Evolutionary conservation across 92 coral and sea anemone species (phyloP).

Genomic region (Phenganax subtilis): DNA sequence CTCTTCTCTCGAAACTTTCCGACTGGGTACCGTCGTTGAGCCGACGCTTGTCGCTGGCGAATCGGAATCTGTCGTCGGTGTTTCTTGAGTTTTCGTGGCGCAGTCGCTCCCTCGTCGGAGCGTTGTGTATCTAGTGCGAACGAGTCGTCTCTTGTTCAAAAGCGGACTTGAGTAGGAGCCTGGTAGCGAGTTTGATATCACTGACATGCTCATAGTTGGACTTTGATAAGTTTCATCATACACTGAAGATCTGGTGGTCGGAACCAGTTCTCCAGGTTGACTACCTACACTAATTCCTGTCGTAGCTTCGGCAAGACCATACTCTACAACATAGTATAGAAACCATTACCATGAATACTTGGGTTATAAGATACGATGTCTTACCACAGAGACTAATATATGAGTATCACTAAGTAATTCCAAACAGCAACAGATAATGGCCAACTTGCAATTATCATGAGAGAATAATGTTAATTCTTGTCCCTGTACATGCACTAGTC

Average conservation of each 20-base stretch:
- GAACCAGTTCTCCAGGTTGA: slow-evolving; percentile 82
- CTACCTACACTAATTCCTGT: slow-evolving; percentile 98
- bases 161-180: slow-evolving; percentile 32
- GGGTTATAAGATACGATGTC: background rate
- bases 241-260: slow-evolving; percentile 63
- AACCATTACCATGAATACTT: background rate
- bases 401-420: too few relatives aligned
- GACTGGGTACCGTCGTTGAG: slow-evolving; percentile 5
- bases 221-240: slow-evolving; percentile 39
- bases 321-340: slow-evolving; percentile 51
- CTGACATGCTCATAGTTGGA: slow-evolving; percentile 27
- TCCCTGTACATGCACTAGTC: too few relatives aligned
- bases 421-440: too few relatives aligned
- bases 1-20: background rate
- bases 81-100: background rate
- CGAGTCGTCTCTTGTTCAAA: slow-evolving; percentile 18
- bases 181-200: slow-evolving; percentile 5
- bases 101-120: background rate
- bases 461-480: too few relatives aligned
- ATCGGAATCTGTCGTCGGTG: background rate
- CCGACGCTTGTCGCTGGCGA: slow-evolving; percentile 20
- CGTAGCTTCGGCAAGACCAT: slow-evolving; percentile 94
- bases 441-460: too few relatives aligned
- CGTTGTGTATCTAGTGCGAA: slow-evolving; percentile 17
- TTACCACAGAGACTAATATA: background rate